Base-by-base conservation (phyloP, 1,140 invertebrate species). In the Atopsyche davidsoni region DNA sequence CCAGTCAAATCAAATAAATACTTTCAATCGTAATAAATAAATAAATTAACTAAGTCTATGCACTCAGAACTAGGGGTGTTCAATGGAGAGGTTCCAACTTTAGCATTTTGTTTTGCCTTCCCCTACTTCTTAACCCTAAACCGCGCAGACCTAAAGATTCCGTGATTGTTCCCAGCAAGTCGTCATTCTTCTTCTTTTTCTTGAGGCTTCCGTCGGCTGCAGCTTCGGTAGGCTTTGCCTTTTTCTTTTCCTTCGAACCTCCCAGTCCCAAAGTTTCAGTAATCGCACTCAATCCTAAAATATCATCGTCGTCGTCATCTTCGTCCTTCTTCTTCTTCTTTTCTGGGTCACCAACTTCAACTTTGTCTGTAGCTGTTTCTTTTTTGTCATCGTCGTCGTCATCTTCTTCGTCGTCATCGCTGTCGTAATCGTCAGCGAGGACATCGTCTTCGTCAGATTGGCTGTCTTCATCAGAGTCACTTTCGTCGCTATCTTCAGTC, bases 61-160 rank as follows among this genome's bases (percentile, higher is more conserved):
- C 13, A 11, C 24, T 58, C 14, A 24, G 18, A 32, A 49, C 28
- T 46, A 65, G 44, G 53, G 56, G 40, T 61, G 35, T 59, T 57
- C 40, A 55, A 55, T 63, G 54, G 39, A 64, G 62, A 64, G 67
- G 68, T 47, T 70, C 59, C 11, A 66, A 64, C 17, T 62, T 65
- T 67, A 72, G 69, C 72, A 74, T 74, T 67, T 72, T 73, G 58
- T 74, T 74, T 64, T 70, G 69, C 61, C 70, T 66, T 60, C 68
- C 64, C 52, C 64, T 65, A 34, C n/a, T 14, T 40, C 50, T 53
- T n/a, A 44, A 35, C n/a, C 50, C 50, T 13, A 57, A 53, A 14
- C 46, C 53, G 9, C 55, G 9, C n/a, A 53, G 51, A 19, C 51
- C 55, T 22, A 58, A 43, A 9, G 55, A 24, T 13, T 53, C 50